phyloP scores from a whole-genome alignment of 2,797 vertebrate genomes.

The Fundulus diaphanus region DNA sequence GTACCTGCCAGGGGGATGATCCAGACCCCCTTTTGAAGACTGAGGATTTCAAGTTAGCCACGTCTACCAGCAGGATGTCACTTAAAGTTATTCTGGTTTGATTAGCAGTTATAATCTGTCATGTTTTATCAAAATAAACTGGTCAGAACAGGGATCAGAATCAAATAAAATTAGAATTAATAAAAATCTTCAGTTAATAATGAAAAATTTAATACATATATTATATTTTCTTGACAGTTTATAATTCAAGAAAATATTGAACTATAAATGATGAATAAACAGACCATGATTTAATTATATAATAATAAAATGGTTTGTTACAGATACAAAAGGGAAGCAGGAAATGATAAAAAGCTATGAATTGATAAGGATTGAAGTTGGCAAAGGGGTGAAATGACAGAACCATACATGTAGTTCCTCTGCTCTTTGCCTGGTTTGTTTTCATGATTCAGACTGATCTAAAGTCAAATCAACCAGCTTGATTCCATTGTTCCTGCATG shows the following conservation, averaged over 20 bases:
- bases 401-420: not conserved
- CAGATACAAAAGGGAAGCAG: not conserved
- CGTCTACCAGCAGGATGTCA: not conserved
- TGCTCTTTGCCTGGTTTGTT: not conserved
- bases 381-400: not conserved
- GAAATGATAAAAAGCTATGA: not conserved
- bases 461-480: not conserved
- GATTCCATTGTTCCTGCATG: not conserved
- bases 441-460: not conserved
- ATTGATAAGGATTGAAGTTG: not conserved
- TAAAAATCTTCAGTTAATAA: not conserved
- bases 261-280: not conserved
- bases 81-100: not conserved
- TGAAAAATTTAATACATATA: not conserved
- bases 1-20: not conserved
- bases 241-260: not conserved
- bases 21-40: not conserved
- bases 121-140: not conserved
- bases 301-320: not conserved
- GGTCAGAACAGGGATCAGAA: not conserved
- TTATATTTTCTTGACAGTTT: not conserved
- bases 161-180: not conserved
- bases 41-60: not conserved
- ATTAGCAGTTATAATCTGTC: not conserved
- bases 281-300: not conserved